Percentiles rank a stretch among this genome's conserved stretches.
Evolutionary conservation across 53 echinoderm and acorn worm genomes (phyloP).

Genomic region (Holothuria scabra): DNA sequence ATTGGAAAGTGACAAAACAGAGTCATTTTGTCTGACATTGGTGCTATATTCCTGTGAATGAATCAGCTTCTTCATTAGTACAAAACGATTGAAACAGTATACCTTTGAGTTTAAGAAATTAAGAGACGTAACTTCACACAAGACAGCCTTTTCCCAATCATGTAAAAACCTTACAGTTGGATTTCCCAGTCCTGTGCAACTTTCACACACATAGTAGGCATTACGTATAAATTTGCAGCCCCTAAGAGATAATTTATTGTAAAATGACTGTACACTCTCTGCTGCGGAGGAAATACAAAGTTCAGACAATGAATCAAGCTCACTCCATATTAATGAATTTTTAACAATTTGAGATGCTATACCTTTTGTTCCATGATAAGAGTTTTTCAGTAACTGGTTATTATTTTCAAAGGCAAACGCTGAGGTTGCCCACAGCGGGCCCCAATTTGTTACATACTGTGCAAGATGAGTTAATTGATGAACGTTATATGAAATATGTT

Average conservation of each 20-base stretch:
- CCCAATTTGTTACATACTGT: conserved; percentile 64
- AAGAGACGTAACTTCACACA: not conserved
- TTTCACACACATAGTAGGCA: not conserved
- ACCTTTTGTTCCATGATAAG: conserved; percentile 56
- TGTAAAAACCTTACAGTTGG: not conserved
- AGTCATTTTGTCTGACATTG: conserved; percentile 25
- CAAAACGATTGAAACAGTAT: conserved; percentile 1
- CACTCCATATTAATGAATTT: not conserved
- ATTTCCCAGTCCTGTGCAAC: conserved; percentile 17
- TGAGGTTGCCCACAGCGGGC: conserved; percentile 67
- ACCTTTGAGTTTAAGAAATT: not conserved
- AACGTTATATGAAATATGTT: conserved; percentile 59
- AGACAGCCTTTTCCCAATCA: conserved; percentile 16
- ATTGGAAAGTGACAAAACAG: not conserved
- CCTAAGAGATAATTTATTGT: not conserved
- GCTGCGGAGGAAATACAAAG: not conserved
- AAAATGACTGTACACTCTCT: not conserved
- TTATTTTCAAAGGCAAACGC: conserved; percentile 66
- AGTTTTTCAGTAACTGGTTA: conserved; percentile 46
- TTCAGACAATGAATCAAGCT: not conserved
- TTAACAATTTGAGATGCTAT: conserved; percentile 49
- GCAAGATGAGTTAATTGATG: not conserved
- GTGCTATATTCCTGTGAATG: conserved; percentile 20
- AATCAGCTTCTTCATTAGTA: conserved; percentile 13
- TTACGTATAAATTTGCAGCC: conserved; percentile 4